Percentiles rank a stretch among this genome's conserved stretches.
Conservation (phyloP, 2,888 invertebrate genomes). For the Conops quadrifasciatus region DNA sequence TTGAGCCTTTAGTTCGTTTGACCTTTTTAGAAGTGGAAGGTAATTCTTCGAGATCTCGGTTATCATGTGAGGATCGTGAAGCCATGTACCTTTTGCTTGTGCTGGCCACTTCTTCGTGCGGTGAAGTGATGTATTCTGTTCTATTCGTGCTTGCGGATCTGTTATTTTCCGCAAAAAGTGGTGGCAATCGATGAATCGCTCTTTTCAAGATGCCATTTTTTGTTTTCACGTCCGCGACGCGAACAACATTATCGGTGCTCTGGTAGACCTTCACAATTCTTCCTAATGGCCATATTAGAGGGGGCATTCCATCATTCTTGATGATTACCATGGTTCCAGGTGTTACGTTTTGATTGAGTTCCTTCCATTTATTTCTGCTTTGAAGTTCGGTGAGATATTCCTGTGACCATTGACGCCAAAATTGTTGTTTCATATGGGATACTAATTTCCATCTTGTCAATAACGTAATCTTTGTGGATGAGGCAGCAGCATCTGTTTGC, state of each 20-base stretch:
- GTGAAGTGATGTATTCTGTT: background rate
- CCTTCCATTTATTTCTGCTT: no score
- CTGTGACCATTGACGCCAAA: no score
- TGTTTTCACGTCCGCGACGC: constrained; percentile 13
- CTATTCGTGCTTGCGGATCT: background rate
- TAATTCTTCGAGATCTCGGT: background rate
- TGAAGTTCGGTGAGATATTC: no score
- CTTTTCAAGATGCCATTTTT: constrained; percentile 5
- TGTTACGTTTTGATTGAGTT: background rate
- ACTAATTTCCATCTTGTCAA: no score
- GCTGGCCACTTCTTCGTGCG: background rate
- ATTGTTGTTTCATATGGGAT: no score
- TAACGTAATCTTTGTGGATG: no score
- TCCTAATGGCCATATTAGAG: constrained; percentile 11
- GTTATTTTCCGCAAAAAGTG: background rate
- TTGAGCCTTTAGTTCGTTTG: no score
- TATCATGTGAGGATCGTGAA: constrained; percentile 2
- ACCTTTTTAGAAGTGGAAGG: no score
- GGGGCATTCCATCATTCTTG: background rate
- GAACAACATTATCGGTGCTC: constrained; percentile 2
- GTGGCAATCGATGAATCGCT: constrained; percentile 8
- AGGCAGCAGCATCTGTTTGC: no score
- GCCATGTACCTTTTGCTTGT: background rate
- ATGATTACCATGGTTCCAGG: constrained; percentile 8
- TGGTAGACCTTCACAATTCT: background rate